A percentile compares a stretch with the other conserved stretches of the same genome.
These are phyloP conservation scores for Heliocidaris erythrogramma DNA, from an alignment of 35 echinoderm and acorn worm genomes.

Conservation along the genomic window DNA sequence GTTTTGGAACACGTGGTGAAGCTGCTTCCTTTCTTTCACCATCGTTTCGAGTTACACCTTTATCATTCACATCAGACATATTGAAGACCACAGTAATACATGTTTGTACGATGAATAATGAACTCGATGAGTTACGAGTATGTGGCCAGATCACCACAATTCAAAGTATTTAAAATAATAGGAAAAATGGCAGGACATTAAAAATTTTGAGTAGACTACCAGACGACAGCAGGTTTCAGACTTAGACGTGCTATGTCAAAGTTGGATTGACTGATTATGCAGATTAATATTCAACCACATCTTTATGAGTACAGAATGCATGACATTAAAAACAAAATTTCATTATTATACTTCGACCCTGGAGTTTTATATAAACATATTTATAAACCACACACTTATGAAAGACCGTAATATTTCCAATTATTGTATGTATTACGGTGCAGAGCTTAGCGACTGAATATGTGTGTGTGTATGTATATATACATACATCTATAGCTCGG, in stretches of 20 bases:
- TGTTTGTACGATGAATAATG: no score
- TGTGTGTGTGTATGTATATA: no score
- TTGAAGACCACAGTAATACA: not conserved
- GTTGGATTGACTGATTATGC: not conserved
- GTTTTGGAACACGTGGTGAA: not conserved
- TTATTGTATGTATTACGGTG: no score
- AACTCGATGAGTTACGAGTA: not conserved
- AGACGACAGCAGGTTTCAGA: not conserved
- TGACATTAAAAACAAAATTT: no score
- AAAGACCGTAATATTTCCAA: no score
- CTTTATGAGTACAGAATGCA: no score
- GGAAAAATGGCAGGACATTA: not conserved
- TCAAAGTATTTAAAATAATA: not conserved
- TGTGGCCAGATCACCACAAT: not conserved
- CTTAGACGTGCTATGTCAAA: not conserved
- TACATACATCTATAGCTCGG: not conserved
- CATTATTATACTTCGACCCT: no score
- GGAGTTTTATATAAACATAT: no score
- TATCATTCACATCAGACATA: not conserved
- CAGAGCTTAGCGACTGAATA: no score
- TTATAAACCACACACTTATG: no score
- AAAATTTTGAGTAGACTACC: not conserved
- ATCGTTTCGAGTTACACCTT: not conserved
- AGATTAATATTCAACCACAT: not conserved
- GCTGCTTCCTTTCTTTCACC: not conserved